Evolutionary conservation across 2,797 vertebrate genomes (phyloP).

Genomic region (Anguilla marmorata): DNA sequence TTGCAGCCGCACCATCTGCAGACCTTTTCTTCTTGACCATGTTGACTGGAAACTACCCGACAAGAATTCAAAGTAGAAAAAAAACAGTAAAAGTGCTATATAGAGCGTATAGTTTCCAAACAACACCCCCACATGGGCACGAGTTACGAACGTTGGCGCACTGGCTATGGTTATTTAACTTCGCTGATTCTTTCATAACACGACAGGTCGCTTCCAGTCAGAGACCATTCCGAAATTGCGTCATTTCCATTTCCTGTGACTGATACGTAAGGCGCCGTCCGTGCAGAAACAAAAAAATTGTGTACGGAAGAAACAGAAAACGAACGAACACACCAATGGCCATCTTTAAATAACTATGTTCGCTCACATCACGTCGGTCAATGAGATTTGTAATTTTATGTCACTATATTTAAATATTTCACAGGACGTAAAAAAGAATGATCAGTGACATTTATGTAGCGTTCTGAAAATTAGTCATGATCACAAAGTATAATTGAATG

Average conservation of each 20-base stretch:
- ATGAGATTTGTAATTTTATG: neutral
- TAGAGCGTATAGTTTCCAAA: neutral
- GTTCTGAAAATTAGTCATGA: neutral
- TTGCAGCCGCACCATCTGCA: slow-evolving; percentile 14
- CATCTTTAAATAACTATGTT: neutral
- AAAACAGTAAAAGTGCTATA: neutral
- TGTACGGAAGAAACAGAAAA: neutral
- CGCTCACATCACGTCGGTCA: neutral
- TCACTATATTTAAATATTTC: neutral
- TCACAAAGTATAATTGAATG: neutral
- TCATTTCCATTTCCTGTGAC: slow-evolving; percentile 62
- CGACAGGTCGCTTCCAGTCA: slow-evolving; percentile 31
- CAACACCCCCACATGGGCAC: slow-evolving; percentile 16
- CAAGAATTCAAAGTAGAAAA: neutral
- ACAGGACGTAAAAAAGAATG: neutral
- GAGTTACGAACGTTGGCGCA: slow-evolving; percentile 33
- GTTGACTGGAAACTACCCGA: neutral
- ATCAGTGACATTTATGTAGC: too few relatives aligned
- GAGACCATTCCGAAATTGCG: slow-evolving; percentile 35
- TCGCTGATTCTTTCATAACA: slow-evolving; percentile 61
- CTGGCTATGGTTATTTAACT: slow-evolving; percentile 47
- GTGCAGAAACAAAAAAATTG: neutral
- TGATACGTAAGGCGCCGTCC: neutral
- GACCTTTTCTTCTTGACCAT: slow-evolving; percentile 71
- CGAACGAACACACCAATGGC: neutral